Conservation (phyloP, 2,113 vertebrate genomes). For the Chloropsis hardwickii region DNA sequence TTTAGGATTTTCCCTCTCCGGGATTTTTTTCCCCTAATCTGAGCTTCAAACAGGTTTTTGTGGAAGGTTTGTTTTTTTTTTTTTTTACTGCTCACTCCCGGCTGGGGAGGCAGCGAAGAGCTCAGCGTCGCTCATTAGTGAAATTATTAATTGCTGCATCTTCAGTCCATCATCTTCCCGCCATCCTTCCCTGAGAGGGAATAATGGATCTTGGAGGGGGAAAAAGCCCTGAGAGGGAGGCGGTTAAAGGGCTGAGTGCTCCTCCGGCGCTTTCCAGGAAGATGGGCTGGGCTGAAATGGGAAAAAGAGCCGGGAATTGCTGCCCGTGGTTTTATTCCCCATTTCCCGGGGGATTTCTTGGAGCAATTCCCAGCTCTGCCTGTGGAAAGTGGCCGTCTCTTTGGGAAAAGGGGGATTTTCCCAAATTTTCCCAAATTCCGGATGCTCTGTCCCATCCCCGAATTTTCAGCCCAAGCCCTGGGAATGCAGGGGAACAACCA, state of each 20-base stretch:
- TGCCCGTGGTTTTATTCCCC: rapidly evolving
- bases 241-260: not conserved
- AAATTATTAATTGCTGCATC: not conserved
- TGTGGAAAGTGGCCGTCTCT: not conserved
- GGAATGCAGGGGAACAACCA: not conserved
- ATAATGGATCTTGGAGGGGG: not conserved
- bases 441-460: rapidly evolving
- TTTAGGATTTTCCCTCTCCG: not conserved
- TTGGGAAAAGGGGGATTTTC: rapidly evolving
- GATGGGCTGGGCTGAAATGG: rapidly evolving
- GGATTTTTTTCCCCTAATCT: too few species aligned
- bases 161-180: not conserved
- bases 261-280: not conserved
- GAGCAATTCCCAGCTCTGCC: not conserved
- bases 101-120: not conserved
- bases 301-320: not conserved
- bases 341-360: not conserved
- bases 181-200: not conserved
- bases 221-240: not conserved
- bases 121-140: not conserved
- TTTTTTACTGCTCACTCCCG: rapidly evolving
- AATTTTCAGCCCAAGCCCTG: not conserved
- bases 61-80: not conserved
- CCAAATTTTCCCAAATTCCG: rapidly evolving
- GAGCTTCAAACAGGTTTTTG: not conserved